Conservation (phyloP, 2,797 vertebrate genomes). For the Labeo calbasu region DNA sequence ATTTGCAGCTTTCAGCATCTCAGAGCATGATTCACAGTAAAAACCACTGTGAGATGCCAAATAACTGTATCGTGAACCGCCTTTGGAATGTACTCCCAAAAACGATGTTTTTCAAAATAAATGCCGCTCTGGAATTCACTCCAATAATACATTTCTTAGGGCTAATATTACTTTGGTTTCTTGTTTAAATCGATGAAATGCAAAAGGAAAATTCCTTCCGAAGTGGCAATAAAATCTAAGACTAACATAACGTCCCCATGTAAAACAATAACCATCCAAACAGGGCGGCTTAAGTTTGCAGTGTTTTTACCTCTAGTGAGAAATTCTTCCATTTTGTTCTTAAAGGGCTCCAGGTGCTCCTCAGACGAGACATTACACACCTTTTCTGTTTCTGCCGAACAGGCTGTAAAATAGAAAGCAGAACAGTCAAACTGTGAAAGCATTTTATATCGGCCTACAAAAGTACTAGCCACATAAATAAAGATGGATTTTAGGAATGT, state of each 20-base stretch:
- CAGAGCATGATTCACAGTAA: neutral
- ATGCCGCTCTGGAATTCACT: neutral
- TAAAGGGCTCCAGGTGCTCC: conserved; percentile 93
- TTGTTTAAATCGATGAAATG: neutral
- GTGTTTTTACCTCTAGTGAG: conserved; percentile 84
- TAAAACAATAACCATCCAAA: neutral
- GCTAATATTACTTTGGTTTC: neutral
- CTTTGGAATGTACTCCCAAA: neutral
- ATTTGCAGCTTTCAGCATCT: no score
- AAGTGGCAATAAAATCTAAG: neutral
- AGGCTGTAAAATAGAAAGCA: conserved; percentile 76
- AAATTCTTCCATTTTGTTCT: conserved; percentile 92
- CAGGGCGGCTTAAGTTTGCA: neutral
- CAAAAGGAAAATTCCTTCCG: neutral
- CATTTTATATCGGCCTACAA: neutral
- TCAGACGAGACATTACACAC: conserved; percentile 89
- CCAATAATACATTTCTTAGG: neutral
- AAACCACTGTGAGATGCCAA: neutral
- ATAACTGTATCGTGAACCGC: neutral
- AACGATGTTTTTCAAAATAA: neutral
- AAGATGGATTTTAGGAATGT: neutral
- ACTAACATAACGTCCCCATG: neutral
- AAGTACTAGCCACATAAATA: neutral
- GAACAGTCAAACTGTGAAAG: conserved; percentile 4
- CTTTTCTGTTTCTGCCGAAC: conserved; percentile 88